Percentiles rank a stretch among this genome's conserved stretches.
Evolutionary conservation across 2,797 vertebrate species (phyloP).

Genomic region (Clarias pachynema): DNA sequence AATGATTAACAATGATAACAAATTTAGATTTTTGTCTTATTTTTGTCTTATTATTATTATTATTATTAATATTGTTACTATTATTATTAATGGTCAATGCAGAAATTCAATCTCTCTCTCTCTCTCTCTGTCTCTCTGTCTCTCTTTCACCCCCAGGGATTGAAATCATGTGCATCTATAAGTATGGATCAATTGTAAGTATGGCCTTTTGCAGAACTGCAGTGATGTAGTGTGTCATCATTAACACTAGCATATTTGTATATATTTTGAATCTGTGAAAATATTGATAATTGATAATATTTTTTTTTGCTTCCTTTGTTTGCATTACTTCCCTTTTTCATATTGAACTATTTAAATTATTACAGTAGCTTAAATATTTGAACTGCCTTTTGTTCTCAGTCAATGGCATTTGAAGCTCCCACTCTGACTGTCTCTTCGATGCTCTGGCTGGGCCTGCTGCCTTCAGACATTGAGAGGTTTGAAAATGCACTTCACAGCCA

Average conservation of each 20-base stretch:
- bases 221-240: background rate
- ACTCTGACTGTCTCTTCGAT: slow-evolving; percentile 91
- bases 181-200: slow-evolving; percentile 97
- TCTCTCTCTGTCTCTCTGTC: slow-evolving; percentile 42
- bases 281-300: no score
- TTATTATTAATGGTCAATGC: slow-evolving; percentile 54
- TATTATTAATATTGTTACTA: background rate
- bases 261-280: background rate
- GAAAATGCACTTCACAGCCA: slow-evolving; percentile 59
- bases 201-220: slow-evolving; percentile 23
- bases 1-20: background rate
- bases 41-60: no score
- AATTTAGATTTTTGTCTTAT: no score
- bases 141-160: slow-evolving; percentile 80
- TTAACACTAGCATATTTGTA: background rate
- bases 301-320: background rate
- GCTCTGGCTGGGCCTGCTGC: slow-evolving; percentile 96
- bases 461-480: slow-evolving; percentile 94
- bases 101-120: slow-evolving; percentile 45
- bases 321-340: background rate
- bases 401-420: slow-evolving; percentile 96
- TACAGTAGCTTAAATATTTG: background rate
- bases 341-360: background rate
- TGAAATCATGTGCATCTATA: slow-evolving; percentile 98
- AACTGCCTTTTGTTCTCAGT: slow-evolving; percentile 71